Evolutionary conservation across 2,888 invertebrate genomes (phyloP), one percentile per base, ranked within the genome.

Genomic region (Malthinus seriepunctatus): DNA sequence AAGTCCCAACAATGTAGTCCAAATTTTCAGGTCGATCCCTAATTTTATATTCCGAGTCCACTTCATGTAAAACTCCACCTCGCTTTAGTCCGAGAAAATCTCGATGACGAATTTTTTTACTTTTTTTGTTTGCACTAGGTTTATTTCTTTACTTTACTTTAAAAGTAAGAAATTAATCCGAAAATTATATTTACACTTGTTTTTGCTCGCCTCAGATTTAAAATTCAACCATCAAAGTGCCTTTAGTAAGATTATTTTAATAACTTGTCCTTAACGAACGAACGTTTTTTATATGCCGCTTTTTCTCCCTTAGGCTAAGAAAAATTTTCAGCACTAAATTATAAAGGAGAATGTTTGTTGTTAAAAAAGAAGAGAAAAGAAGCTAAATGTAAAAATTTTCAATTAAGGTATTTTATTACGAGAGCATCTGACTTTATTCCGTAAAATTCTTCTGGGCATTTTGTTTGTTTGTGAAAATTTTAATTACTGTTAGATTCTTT

Each of bases 111-210:
- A 31, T 37, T 31, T 47, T 49, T 52, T 47, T 50, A 14, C 15
- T 56, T 56, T 15, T 23, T 42, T 42, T 23, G 23, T 15, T 15
- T 12, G 39, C 45, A 31, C 32, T 32, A 32, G 48, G 50, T 48
- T 59, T 51, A 39, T 46, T 51, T 53, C 53, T 57, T 35, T 37
- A 46, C 56, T 46, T 57, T 47, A 51, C 51, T 47, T 38, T 34
- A 51, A 51, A 42, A 7, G 47, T 44, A 38, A 12, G 34, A 52
- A 58, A 81, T 81, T 81, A 81, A 82, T 81, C 81, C 81, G 81
- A 80, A 81, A 80, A 80, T 78, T 80, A 80, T 80, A 81, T 81
- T 81, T 81, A 80, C 78, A 78, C 76, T 74, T 76, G 81, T 81
- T 80, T 81, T 81, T 80, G 79, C 80, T 80, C 80, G 81, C 81